Evolutionary conservation across 2,888 invertebrate genomes (phyloP).

Genomic region (Papilio protenor): DNA sequence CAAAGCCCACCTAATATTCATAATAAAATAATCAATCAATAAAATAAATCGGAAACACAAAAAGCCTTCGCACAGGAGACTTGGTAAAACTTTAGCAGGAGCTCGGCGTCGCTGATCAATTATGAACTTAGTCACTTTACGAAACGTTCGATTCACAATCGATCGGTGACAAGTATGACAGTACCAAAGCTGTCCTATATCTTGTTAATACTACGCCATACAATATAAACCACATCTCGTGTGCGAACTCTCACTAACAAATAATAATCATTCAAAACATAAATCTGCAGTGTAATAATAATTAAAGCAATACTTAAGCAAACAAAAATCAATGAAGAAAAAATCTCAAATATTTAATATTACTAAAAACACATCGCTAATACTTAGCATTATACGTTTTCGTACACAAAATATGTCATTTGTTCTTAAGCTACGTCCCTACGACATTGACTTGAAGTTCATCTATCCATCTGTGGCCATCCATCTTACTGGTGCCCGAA

Average conservation of each 20-base stretch:
- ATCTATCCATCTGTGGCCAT: slow-evolving; percentile 41
- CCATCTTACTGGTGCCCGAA: slow-evolving; percentile 30
- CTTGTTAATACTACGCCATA: background rate
- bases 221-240: background rate
- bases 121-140: background rate
- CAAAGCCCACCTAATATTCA: slow-evolving; percentile 43
- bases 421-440: slow-evolving; percentile 62
- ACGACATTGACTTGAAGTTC: slow-evolving; percentile 37
- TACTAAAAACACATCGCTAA: slow-evolving; percentile 59
- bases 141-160: background rate
- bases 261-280: slow-evolving; percentile 66
- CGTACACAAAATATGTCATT: slow-evolving; percentile 83
- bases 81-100: background rate
- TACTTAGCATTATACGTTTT: slow-evolving; percentile 56
- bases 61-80: slow-evolving; percentile 33
- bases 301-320: slow-evolving; percentile 74
- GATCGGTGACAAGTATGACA: background rate
- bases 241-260: slow-evolving; percentile 59
- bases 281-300: slow-evolving; percentile 72
- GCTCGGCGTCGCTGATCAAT: background rate
- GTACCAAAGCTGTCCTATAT: too few relatives aligned
- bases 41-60: slow-evolving; percentile 63
- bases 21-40: slow-evolving; percentile 57
- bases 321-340: slow-evolving; percentile 48
- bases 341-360: slow-evolving; percentile 62